phyloP scores from a whole-genome alignment of 2,797 vertebrate species.

The Apodemus agrarius region DNA sequence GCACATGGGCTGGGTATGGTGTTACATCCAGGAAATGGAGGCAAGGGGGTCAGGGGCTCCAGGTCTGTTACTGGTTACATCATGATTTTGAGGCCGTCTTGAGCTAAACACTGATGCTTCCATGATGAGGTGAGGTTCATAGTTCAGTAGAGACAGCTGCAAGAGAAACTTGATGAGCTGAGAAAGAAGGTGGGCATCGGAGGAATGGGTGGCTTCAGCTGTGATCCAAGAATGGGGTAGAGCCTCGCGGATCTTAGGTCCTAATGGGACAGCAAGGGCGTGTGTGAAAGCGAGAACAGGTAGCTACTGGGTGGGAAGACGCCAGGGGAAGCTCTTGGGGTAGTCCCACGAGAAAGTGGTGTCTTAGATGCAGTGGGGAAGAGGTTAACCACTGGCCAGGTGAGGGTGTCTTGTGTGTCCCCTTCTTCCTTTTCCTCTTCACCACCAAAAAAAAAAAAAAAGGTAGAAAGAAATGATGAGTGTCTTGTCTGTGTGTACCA shows the following conservation, averaged over 20 bases:
- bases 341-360: neutral
- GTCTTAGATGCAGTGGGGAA: neutral
- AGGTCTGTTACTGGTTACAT: neutral
- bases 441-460: neutral
- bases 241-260: neutral
- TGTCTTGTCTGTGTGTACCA: neutral
- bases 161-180: neutral
- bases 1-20: neutral
- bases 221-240: neutral
- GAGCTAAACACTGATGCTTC: neutral
- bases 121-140: neutral
- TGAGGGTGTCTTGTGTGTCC: neutral
- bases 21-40: neutral
- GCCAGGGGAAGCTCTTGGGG: neutral
- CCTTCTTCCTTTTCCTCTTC: too few species aligned
- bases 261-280: neutral
- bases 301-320: neutral
- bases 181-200: neutral
- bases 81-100: neutral
- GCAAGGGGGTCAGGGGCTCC: neutral
- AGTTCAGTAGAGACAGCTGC: neutral
- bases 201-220: neutral
- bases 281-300: neutral
- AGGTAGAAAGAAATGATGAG: neutral
- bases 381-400: neutral